Conservation (phyloP, 1,140 invertebrate genomes). For the Ooceraea biroi region DNA sequence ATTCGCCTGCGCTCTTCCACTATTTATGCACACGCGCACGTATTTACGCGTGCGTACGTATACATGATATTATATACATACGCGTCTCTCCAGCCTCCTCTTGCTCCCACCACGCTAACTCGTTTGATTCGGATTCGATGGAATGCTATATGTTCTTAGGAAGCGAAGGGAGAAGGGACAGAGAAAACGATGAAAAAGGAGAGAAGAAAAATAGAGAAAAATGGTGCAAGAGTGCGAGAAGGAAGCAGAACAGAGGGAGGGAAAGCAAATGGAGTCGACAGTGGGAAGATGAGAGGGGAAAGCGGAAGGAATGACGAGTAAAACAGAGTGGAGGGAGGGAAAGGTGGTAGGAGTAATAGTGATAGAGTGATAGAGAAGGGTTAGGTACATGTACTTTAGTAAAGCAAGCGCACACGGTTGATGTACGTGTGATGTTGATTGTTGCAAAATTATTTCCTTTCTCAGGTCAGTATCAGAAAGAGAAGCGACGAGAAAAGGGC, state of each 20-base stretch:
- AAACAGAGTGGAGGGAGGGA: constrained; percentile 38
- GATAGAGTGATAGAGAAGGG: constrained; percentile 45
- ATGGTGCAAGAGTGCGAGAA: not conserved
- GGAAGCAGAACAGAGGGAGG: not conserved
- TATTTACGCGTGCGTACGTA: not conserved
- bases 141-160: constrained; percentile 79
- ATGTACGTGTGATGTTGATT: constrained; percentile 56
- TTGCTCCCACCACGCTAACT: constrained; percentile 58
- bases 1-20: constrained; percentile 20
- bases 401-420: constrained; percentile 49
- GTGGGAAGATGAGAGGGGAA: constrained; percentile 23
- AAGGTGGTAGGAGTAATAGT: constrained; percentile 23
- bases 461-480: constrained; percentile 40
- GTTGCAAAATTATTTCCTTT: constrained; percentile 57
- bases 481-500: constrained; percentile 17
- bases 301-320: constrained; percentile 29
- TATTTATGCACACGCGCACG: not conserved
- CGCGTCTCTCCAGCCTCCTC: constrained; percentile 56
- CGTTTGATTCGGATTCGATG: constrained; percentile 80
- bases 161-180: constrained; percentile 53
- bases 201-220: constrained; percentile 26
- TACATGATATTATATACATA: constrained; percentile 27
- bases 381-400: constrained; percentile 53
- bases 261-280: constrained; percentile 21
- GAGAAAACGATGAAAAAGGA: constrained; percentile 25